Conservation (phyloP, 1,140 invertebrate species). For the Lethrus apterus region DNA sequence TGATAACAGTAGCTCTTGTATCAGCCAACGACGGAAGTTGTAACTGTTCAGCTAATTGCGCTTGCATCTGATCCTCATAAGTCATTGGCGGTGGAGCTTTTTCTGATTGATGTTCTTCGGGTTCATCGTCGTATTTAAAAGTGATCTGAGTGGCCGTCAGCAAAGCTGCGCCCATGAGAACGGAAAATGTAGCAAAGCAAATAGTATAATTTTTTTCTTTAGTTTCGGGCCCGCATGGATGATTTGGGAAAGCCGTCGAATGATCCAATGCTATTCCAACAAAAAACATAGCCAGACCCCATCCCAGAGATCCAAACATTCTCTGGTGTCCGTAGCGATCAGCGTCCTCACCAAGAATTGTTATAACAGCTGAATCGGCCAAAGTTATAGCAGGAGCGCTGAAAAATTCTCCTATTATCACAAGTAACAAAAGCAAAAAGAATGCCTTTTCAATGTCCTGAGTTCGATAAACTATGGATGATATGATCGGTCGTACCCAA, state of each 20-base stretch:
- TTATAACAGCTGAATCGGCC: constrained; percentile 91
- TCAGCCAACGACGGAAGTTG: constrained; percentile 69
- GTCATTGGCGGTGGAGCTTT: constrained; percentile 44
- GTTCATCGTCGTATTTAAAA: constrained; percentile 63
- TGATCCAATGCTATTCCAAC: constrained; percentile 97
- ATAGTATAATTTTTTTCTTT: constrained; percentile 97
- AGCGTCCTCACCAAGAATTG: constrained; percentile 84
- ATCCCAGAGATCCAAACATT: constrained; percentile 97
- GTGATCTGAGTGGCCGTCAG: constrained; percentile 84
- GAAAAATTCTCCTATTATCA: constrained; percentile 96
- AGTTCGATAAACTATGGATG: constrained; percentile 79
- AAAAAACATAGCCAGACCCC: constrained; percentile 98
- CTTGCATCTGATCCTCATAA: constrained; percentile 68
- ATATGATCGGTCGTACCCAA: constrained; percentile 88
- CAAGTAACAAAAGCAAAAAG: constrained; percentile 84
- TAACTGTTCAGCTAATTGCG: constrained; percentile 70
- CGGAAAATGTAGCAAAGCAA: constrained; percentile 96
- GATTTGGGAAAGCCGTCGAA: constrained; percentile 80
- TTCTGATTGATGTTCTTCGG: constrained; percentile 29
- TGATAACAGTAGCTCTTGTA: constrained; percentile 46
- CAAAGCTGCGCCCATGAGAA: constrained; percentile 91
- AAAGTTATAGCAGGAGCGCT: constrained; percentile 93
- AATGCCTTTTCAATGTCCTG: constrained; percentile 94
- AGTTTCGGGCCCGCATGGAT: constrained; percentile 81
- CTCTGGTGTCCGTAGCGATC: constrained; percentile 93